Percentiles rank a stretch among this genome's conserved stretches.
Evolutionary conservation across 2,888 invertebrate species (phyloP).

Genomic region (Pycnomerus fuliginosus): DNA sequence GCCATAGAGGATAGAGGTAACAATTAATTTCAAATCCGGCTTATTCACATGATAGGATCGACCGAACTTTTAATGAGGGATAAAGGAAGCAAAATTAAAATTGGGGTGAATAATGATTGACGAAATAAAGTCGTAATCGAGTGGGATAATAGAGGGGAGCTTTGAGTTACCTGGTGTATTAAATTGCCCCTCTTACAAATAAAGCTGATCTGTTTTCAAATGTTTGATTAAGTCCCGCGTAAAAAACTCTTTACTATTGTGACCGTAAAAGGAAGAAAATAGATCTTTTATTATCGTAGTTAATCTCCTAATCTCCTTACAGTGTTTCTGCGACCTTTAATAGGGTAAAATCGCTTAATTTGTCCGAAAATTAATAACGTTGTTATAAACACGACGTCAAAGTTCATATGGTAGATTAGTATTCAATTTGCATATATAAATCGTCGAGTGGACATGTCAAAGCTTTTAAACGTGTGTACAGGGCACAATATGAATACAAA

Average conservation of each 20-base stretch:
- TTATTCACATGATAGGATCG: conserved; percentile 27
- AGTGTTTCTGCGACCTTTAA: background rate
- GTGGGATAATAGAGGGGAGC: conserved; percentile 31
- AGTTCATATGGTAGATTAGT: conserved; percentile 37
- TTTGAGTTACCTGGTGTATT: conserved; percentile 18
- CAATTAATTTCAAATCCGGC: conserved; percentile 23
- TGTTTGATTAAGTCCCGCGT: conserved; percentile 17
- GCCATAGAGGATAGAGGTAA: too few species aligned
- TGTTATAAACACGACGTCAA: conserved; percentile 24
- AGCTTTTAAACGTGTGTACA: conserved; percentile 31
- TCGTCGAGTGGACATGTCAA: conserved; percentile 38
- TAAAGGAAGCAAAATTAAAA: conserved; percentile 34
- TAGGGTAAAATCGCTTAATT: conserved; percentile 12
- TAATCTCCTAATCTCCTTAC: conserved; percentile 8
- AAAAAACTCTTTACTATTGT: background rate
- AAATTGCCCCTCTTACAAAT: conserved; percentile 16
- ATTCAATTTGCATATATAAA: conserved; percentile 43
- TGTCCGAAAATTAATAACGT: conserved; percentile 22
- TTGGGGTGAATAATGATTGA: conserved; percentile 39
- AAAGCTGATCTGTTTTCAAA: conserved; percentile 20
- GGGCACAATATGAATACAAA: conserved; percentile 41
- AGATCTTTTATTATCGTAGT: conserved; percentile 1
- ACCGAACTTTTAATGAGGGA: conserved; percentile 31
- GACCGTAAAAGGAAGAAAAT: conserved; percentile 5
- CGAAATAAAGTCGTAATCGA: conserved; percentile 40